A percentile compares a stretch with the other conserved stretches of the same genome.
phyloP scores from a whole-genome alignment of 2,113 vertebrate genomes.

The Hippopotamus amphibius region DNA sequence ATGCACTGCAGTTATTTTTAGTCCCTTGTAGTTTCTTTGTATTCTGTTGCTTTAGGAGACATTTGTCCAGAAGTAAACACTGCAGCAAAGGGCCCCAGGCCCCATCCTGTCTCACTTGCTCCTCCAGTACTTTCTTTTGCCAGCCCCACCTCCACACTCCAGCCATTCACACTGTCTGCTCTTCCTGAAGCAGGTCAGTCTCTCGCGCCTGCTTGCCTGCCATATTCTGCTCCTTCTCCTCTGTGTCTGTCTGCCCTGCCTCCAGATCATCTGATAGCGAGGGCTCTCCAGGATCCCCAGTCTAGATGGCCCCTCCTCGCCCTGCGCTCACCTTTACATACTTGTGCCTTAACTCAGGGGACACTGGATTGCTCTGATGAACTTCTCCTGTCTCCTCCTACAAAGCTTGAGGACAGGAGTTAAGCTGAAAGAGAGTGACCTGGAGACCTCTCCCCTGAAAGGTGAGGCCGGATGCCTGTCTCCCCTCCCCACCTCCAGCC shows the following conservation, averaged over 20 bases:
- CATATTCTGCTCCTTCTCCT: background rate
- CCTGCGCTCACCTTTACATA: no score
- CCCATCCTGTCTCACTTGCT: accelerated
- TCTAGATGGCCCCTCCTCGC: background rate
- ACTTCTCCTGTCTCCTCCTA: no score
- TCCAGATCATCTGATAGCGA: background rate
- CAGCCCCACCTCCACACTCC: background rate
- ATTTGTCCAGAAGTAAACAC: background rate
- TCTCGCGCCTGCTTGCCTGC: background rate
- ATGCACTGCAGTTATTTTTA: background rate
- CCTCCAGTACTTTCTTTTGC: background rate
- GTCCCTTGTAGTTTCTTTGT: background rate
- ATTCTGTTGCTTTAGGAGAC: background rate
- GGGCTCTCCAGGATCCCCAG: background rate
- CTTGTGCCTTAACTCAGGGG: background rate
- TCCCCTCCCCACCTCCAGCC: no score
- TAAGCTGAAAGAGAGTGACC: background rate
- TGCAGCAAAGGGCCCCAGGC: background rate
- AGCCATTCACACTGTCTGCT: accelerated
- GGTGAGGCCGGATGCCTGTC: no score
- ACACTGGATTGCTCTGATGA: background rate
- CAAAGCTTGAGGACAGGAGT: background rate
- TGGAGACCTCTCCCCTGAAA: background rate
- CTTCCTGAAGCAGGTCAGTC: background rate
- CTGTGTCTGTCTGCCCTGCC: background rate